Evolutionary conservation across 2,888 invertebrate species (phyloP), one percentile per base, ranked within the genome.

Genomic region (Apamea epomidion): DNA sequence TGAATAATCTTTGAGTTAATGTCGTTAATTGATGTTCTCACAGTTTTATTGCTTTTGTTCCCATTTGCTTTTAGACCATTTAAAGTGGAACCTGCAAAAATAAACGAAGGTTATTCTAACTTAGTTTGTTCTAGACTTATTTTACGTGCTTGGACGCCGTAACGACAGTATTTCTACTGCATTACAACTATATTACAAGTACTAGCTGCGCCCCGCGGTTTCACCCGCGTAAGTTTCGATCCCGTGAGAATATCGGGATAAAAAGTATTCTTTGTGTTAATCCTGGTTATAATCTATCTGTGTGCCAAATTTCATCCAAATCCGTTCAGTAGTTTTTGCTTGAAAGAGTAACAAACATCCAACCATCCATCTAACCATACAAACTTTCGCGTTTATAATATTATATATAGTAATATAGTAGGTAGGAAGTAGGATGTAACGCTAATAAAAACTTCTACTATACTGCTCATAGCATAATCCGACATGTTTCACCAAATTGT

Each of bases 401-500:
- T 37, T 37, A 37, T 37, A 37, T 37, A 37, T 37, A 37, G 37
- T 5, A 37, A 37, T 37, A 2, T 37, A 37, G 37, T 37, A 5
- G 37, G 37, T 5, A 37, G 37, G 37, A 37, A 37, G 5, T 5
- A 37, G 37, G 37, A 37, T 74, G 67, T 73, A 76, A 70, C 45
- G 48, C 7, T 25, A 60, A 80, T 84, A 84, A 86, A 68, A 81
- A 75, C 67, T 73, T 69, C 12, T 69, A 78, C 75, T 64, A 82
- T 82, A 86, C 67, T 76, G 60, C 76, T 82, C 87, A 82, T 83
- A 84, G 87, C 86, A 84, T 86, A 86, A 90, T 80, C 76, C 70
- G 81, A 82, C 76, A 37, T 79, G 80, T 89, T 85, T 80, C 81
- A 78, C 73, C 45, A 72, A 81, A 78, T 79, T 80, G 82, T 89